Base-by-base conservation (phyloP, 1,140 invertebrate species). In the Magallana angulata region DNA sequence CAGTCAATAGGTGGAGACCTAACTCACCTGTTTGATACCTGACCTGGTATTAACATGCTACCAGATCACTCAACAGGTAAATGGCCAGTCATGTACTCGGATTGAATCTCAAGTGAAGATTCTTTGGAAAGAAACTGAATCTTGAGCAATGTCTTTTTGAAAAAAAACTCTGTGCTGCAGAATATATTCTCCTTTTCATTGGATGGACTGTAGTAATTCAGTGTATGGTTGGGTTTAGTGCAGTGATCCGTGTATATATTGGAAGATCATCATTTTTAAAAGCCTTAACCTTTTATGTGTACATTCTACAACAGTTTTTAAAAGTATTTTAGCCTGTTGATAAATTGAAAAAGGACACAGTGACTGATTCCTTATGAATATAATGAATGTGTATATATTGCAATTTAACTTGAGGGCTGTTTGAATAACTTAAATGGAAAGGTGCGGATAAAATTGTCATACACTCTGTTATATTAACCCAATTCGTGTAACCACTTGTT, bases 211-310 rank as follows among this genome's bases (percentile, higher is more conserved):
- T 12, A 8, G 12, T 1, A 36, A 12, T 14, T 12, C 11, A 2
- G 24, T 76, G 68, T 1, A 30, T 1, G 24, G 24, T 30, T 30
- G 24, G 36, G 24, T 76, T 76, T 8, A 76, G 68, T 76, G 68
- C 24, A 36, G 7, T 76, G 68, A 24, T 76, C 68, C 68, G 14
- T 76, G 68, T 76, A 30, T 48, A 48, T 76, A 76, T 76, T 76
- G 68, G 8, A 30, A n/a, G 7, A 64, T 18, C 8, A 18, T 64
- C 18, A n/a, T n/a, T 18, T 64, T 64, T 4, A 64, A 18, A 64
- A 64, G 60, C 18, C 60, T 64, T 76, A 18, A 24, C 36, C 8
- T 11, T 76, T 76, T 24, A 36, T 30, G 36, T 36, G 24, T 30
- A 18, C 24, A 30, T 7, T 36, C 18, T 11, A 12, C 24, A 71